Base-by-base conservation (phyloP, 2,888 invertebrate genomes). In the Silvanus unidentatus region DNA sequence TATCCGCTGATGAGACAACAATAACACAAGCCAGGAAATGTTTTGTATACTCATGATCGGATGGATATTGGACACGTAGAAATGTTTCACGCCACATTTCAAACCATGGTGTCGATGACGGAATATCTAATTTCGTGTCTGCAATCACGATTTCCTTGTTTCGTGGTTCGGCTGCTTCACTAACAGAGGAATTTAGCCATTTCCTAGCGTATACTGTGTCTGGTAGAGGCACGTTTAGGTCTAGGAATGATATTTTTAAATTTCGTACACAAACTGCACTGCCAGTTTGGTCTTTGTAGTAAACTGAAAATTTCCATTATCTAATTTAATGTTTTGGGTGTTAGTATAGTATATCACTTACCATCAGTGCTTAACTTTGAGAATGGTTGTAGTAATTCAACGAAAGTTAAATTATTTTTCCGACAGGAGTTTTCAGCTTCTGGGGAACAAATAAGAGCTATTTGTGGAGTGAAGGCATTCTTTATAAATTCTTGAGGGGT, bases 21-120 rank as follows among this genome's bases (percentile, higher is more conserved):
- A 91, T 78, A 62, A 91, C 79, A 67, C 92, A 92, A 10, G 87
- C 87, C 42, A 92, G 67, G 64, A 88, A 87, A 70, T 93, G 92
- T 63, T 89, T 88, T 0, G 94, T 88, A 65, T 94, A 98, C 73
- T 99, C 99, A 75, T 98, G 97, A 65, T 98, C 97, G 2, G 88
- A 86, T 12, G 90, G 89, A 68, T 87, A 89, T 66, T 91, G 85
- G 47, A 92, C 84, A 63, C 86, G 83, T 36, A 94, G 75, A 71
- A 96, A 96, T 16, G 87, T 87, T 59, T 94, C 92, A 60, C 95
- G 79, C 91, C 95, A 98, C 8, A 86, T 82, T 70, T 96, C 95
- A 76, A 90, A 98, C 97, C 98, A 98, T 10, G 93, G 88, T 42
- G 91, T 88, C 8, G 82, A 77, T 29, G 80, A 74, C 22, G 91